Conservation (phyloP, 2,888 invertebrate genomes). For the Ormyrus thymus region DNA sequence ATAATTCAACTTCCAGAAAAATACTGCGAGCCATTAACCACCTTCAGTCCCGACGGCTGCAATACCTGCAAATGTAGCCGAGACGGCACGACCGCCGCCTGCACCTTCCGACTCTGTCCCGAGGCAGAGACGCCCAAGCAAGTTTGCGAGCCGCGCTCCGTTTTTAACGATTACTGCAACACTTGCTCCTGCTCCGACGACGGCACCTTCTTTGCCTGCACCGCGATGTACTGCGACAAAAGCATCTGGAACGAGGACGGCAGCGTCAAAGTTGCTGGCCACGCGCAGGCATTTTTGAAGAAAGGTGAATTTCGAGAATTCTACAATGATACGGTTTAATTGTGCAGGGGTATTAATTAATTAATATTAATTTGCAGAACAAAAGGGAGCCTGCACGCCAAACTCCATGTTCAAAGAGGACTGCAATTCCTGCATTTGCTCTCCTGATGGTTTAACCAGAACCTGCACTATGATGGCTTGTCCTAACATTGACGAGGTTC, state of each 20-base stretch:
- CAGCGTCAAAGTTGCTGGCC: background rate
- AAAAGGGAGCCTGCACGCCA: background rate
- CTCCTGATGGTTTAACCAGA: background rate
- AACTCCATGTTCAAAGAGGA: background rate
- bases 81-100: constrained; percentile 75
- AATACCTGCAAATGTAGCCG: constrained; percentile 77
- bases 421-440: too few relatives aligned
- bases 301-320: background rate
- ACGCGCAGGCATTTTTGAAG: too few relatives aligned
- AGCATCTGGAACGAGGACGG: constrained; percentile 14
- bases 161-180: constrained; percentile 76
- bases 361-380: background rate
- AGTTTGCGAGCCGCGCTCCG: constrained; percentile 52
- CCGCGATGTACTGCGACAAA: constrained; percentile 66
- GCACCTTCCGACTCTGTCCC: constrained; percentile 71
- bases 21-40: too few relatives aligned
- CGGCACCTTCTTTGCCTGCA: constrained; percentile 76
- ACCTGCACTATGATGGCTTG: background rate
- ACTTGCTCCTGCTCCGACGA: constrained; percentile 77
- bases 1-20: too few relatives aligned
- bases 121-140: background rate
- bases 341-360: background rate
- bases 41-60: constrained; percentile 58
- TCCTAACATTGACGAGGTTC: background rate
- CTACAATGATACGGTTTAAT: background rate